phyloP scores from a whole-genome alignment of 2,888 invertebrate species.

The Timema podura region DNA sequence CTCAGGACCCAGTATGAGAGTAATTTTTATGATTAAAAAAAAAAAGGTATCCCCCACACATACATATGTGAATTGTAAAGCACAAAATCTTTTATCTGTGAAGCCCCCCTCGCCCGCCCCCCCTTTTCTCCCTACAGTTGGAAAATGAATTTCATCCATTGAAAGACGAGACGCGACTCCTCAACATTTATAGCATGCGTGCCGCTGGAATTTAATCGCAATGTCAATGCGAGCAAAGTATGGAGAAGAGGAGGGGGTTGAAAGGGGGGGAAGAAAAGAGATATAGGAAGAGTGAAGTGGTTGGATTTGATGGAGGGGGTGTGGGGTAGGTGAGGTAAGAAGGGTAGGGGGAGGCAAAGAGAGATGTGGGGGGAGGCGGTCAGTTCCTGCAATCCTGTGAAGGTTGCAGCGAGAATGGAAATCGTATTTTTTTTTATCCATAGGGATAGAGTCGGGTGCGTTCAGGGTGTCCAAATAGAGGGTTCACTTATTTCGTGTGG shows the following conservation, averaged over 20 bases:
- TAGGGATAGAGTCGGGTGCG: no score
- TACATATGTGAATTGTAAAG: not conserved
- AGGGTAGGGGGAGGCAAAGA: not conserved
- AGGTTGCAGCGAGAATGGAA: no score
- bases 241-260: not conserved
- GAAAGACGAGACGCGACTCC: slow-evolving; percentile 13
- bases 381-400: not conserved
- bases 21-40: no score
- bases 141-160: slow-evolving; percentile 27
- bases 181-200: not conserved
- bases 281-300: not conserved
- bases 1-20: no score
- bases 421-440: no score
- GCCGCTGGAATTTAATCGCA: slow-evolving; percentile 27
- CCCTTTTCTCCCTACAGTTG: not conserved
- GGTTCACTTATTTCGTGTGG: no score
- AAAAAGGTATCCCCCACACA: not conserved
- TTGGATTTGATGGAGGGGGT: not conserved
- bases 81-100: no score
- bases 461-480: no score
- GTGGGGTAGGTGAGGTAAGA: not conserved
- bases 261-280: not conserved
- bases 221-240: slow-evolving; percentile 5
- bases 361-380: not conserved
- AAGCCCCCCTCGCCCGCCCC: not conserved